These are phyloP conservation scores for Petrocephalus sullivani DNA, from an alignment of 2,797 vertebrate species.

Conservation along the genomic window DNA sequence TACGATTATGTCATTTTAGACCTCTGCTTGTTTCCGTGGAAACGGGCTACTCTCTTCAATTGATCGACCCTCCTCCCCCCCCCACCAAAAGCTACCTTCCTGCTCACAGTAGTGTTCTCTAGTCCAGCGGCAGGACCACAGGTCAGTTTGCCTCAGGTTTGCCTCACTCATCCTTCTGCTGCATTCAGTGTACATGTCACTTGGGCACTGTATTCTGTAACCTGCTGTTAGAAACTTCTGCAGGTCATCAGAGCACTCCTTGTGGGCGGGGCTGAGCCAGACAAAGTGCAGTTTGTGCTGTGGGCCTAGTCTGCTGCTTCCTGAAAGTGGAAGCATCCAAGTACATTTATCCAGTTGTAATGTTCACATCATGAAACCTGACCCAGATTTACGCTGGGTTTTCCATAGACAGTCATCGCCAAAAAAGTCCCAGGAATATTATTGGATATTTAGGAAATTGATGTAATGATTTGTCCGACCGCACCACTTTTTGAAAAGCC, in stretches of 20 bases:
- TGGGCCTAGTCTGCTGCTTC: not conserved
- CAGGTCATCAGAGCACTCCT: not conserved
- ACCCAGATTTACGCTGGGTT: not conserved
- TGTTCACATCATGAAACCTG: not conserved
- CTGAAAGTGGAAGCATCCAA: not conserved
- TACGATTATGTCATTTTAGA: conserved; percentile 34
- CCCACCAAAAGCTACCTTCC: conserved; percentile 9
- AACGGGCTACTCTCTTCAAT: conserved; percentile 33
- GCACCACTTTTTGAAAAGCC: not conserved
- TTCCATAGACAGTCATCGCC: not conserved
- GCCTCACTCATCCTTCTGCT: not conserved
- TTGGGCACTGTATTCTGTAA: not conserved
- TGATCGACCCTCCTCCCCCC: conserved; percentile 1
- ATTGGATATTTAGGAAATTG: not conserved
- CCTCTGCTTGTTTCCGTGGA: conserved; percentile 44
- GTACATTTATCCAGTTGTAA: not conserved
- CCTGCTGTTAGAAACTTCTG: not conserved
- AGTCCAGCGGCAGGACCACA: not conserved
- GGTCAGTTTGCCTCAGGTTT: not conserved
- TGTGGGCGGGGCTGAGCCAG: not conserved
- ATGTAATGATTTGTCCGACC: not conserved
- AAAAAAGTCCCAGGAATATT: not conserved
- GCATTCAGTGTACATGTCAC: not conserved
- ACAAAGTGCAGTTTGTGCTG: not conserved
- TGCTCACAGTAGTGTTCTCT: conserved; percentile 7